Percentiles rank a stretch among this genome's conserved stretches.
These are phyloP conservation scores for Dipodomys stephensi DNA, from an alignment of 2,113 vertebrate species.

Conservation along the genomic window DNA sequence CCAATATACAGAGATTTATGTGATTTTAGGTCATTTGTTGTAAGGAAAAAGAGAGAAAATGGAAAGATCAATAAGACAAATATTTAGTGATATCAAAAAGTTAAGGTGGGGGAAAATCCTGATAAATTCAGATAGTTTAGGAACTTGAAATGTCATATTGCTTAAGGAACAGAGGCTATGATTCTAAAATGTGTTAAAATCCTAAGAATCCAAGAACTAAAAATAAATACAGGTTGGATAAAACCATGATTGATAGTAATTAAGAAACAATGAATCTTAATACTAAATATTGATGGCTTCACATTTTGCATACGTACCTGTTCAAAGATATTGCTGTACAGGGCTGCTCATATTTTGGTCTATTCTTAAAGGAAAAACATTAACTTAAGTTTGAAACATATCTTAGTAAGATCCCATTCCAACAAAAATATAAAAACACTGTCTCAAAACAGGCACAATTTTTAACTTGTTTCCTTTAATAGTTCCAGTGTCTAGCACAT, in stretches of 20 bases:
- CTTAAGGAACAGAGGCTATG: background rate
- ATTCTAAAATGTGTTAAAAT: background rate
- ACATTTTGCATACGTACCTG: background rate
- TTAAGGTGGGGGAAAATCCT: background rate
- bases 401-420: background rate
- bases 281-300: background rate
- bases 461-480: background rate
- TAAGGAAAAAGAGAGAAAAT: conserved; percentile 34
- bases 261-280: background rate
- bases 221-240: background rate
- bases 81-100: background rate
- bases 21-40: background rate
- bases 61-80: background rate
- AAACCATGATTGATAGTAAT: background rate
- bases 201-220: background rate
- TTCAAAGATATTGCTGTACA: background rate
- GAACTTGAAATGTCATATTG: background rate
- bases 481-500: background rate
- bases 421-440: background rate
- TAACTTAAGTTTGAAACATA: background rate
- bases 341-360: background rate
- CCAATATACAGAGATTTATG: background rate
- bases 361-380: background rate
- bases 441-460: background rate
- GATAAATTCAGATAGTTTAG: background rate